Percentiles rank a stretch among this genome's conserved stretches.
phyloP scores from a whole-genome alignment of 2,888 invertebrate species.

The Incurvaria masculella region DNA sequence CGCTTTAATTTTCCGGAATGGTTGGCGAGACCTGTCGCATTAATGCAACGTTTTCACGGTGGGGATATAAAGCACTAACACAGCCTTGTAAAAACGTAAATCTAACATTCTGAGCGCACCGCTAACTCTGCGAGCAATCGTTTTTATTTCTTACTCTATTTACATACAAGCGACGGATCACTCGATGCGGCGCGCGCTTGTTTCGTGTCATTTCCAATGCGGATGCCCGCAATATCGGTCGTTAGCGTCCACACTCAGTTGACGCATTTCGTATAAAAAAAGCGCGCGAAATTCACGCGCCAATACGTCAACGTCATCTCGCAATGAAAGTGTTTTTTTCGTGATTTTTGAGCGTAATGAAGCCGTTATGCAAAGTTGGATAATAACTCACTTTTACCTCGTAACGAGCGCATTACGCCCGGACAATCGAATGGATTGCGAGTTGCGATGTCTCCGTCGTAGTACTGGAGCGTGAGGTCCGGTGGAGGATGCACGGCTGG shows the following conservation, averaged over 20 bases:
- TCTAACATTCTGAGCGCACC: background rate
- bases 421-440: background rate
- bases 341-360: background rate
- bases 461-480: background rate
- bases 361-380: background rate
- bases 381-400: background rate
- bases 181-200: background rate
- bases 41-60: background rate
- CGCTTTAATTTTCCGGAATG: no score
- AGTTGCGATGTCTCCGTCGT: background rate
- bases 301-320: background rate
- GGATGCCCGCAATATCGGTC: conserved; percentile 14
- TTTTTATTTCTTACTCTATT: background rate
- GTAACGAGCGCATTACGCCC: background rate
- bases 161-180: background rate
- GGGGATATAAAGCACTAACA: background rate
- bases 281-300: background rate
- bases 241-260: background rate
- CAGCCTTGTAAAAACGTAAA: background rate
- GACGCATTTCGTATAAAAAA: background rate
- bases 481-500: background rate
- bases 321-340: background rate
- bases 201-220: conserved; percentile 13
- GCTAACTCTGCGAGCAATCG: background rate
- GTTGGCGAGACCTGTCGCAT: background rate